Evolutionary conservation across 2,113 vertebrate species (phyloP), one percentile per base, ranked within the genome.

Genomic region (Triplophysa dalaica): DNA sequence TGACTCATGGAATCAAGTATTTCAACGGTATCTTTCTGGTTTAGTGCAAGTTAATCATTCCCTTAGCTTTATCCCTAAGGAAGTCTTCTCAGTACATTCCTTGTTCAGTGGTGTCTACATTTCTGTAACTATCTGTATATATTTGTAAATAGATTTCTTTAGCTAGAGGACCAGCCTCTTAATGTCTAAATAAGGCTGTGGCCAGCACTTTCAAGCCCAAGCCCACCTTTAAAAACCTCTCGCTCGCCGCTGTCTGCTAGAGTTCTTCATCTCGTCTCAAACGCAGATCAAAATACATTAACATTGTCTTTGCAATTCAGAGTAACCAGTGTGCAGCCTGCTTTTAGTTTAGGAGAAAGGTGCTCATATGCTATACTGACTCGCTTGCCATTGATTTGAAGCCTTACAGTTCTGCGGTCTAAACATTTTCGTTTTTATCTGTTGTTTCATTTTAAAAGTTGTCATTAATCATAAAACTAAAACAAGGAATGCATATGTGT

Each of bases 1-100:
- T 95, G 94, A 95, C 95, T 95, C 93, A 95, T 94, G 93, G 95
- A 96, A 95, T 97, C 95, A 96, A 96, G 95, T 96, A 95, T 93
- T 95, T 90, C 92, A 94, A 93, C 92, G 89, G 93, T 93, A 90
- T 95, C 84, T 82, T 83, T 94, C 95, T 84, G 78, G 84, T 95
- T 95, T 96, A 98, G 97, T 99, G 96, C 97, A 98, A 97, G 93
- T 97, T 95, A 92, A 94, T 90, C 24, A 80, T 92, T 94, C 93
- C 94, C 94, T 96, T 95, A 95, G 94, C 92, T 93, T 94, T 93
- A 93, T 90, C 92, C 94, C 94, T 95, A 95, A 94, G 95, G 95
- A 95, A 94, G 94, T 94, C 93, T 38, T 90, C 91, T 93, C 93
- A 89, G 94, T 94, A 96, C 94, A 95, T 96, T 95, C 95, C 93